Percentiles rank a stretch among this genome's conserved stretches.
These are phyloP conservation scores for Lepidurus couesii DNA, from an alignment of 1,140 invertebrate genomes.

Conservation along the genomic window DNA sequence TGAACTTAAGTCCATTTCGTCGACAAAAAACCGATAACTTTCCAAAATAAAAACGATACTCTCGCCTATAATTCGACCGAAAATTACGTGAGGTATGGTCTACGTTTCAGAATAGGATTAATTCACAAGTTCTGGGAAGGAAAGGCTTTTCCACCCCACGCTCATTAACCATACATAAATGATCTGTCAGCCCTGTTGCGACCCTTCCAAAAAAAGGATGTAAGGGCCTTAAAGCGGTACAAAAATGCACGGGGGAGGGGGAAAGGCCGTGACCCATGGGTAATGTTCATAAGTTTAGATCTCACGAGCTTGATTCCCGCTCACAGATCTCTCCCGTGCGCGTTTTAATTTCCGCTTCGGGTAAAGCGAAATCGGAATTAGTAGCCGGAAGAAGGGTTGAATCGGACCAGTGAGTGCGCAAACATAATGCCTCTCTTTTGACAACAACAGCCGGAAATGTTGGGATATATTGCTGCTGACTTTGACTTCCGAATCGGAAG, in stretches of 20 bases:
- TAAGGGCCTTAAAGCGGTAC: neutral
- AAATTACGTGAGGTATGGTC: neutral
- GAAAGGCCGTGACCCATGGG: neutral
- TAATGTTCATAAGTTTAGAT: conserved; percentile 8
- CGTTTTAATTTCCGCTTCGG: neutral
- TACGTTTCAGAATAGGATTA: neutral
- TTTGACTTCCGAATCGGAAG: conserved; percentile 14
- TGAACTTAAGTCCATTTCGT: no score
- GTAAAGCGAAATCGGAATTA: conserved; percentile 15
- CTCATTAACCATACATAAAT: neutral
- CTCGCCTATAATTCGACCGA: neutral
- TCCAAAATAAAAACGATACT: neutral
- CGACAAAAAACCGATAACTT: neutral
- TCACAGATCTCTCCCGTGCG: neutral
- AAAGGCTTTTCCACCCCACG: neutral
- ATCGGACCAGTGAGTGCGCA: conserved; percentile 5
- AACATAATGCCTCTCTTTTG: conserved; percentile 4
- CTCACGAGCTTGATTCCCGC: conserved; percentile 13
- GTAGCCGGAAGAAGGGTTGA: conserved; percentile 13
- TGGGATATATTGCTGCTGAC: neutral
- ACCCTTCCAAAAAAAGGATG: neutral
- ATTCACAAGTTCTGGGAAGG: neutral
- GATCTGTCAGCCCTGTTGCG: neutral
- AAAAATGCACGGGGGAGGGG: neutral
- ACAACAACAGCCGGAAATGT: neutral